Conservation (phyloP, 2,797 vertebrate genomes). For the Hephaestus fuliginosus region DNA sequence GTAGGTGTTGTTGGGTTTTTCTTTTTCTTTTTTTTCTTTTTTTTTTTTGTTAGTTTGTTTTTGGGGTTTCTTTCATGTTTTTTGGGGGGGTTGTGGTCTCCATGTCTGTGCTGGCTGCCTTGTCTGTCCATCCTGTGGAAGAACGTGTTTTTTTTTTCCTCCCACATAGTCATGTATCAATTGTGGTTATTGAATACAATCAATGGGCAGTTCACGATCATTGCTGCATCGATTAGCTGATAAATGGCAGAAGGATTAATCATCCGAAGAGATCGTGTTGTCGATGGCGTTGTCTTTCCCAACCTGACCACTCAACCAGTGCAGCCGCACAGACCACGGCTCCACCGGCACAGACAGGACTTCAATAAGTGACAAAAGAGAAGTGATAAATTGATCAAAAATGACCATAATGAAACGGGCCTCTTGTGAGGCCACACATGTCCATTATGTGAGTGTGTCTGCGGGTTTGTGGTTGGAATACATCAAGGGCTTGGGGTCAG, state of each 20-base stretch:
- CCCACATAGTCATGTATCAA: constrained; percentile 40
- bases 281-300: constrained; percentile 45
- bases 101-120: background rate
- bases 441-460: constrained; percentile 81
- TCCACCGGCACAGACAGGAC: constrained; percentile 65
- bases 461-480: constrained; percentile 83
- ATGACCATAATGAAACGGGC: constrained; percentile 79
- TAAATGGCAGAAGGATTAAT: constrained; percentile 72
- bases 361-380: constrained; percentile 79
- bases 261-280: constrained; percentile 52
- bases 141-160: background rate
- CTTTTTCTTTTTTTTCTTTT: no score
- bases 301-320: constrained; percentile 29
- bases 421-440: constrained; percentile 81
- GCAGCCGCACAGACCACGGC: constrained; percentile 37
- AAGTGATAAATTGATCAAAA: constrained; percentile 86
- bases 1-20: background rate
- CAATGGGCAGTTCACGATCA: constrained; percentile 71
- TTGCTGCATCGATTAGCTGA: constrained; percentile 78
- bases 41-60: no score
- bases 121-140: background rate
- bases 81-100: background rate
- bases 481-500: constrained; percentile 83
- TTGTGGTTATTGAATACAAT: constrained; percentile 69
- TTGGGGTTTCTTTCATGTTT: no score